phyloP scores from a whole-genome alignment of 2,888 invertebrate species.

The Drosophila mayaguana region DNA sequence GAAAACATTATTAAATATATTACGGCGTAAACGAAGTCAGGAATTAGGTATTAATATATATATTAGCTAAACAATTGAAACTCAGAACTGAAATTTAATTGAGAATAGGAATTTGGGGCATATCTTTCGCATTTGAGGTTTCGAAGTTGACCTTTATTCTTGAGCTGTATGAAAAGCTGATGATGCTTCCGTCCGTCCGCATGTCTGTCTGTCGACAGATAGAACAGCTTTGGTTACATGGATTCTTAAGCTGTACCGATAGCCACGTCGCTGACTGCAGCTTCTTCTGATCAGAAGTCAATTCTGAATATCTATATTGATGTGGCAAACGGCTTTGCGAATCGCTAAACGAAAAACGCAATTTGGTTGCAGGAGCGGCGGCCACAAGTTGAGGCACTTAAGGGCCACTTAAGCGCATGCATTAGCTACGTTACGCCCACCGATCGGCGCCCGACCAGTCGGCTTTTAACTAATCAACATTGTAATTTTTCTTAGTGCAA shows the following conservation, averaged over 20 bases:
- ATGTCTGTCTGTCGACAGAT: not conserved
- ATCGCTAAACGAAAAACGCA: slow-evolving; percentile 24
- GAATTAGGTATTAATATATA: not conserved
- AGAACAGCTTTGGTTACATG: not conserved
- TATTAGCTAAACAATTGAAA: not conserved
- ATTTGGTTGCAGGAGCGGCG: slow-evolving; percentile 31
- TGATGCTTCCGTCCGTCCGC: not conserved
- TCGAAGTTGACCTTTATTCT: too few relatives aligned
- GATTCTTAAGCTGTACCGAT: not conserved
- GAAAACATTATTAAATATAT: not conserved
- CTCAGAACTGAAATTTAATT: too few relatives aligned
- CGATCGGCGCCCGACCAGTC: slow-evolving; percentile 47
- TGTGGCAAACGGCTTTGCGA: not conserved
- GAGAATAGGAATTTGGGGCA: too few relatives aligned
- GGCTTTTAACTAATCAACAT: slow-evolving; percentile 72
- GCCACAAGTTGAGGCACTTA: slow-evolving; percentile 55
- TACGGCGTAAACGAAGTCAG: not conserved
- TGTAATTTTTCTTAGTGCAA: slow-evolving; percentile 52
- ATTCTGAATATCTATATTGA: not conserved
- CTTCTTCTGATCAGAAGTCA: not conserved
- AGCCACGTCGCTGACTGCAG: not conserved
- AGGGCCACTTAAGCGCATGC: slow-evolving; percentile 57
- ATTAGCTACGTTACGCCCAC: slow-evolving; percentile 46
- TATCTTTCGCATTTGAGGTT: too few relatives aligned
- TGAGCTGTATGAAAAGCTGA: too few relatives aligned